These are phyloP conservation scores for Tipula helvola DNA, from an alignment of 2,888 invertebrate genomes.

Conservation along the genomic window DNA sequence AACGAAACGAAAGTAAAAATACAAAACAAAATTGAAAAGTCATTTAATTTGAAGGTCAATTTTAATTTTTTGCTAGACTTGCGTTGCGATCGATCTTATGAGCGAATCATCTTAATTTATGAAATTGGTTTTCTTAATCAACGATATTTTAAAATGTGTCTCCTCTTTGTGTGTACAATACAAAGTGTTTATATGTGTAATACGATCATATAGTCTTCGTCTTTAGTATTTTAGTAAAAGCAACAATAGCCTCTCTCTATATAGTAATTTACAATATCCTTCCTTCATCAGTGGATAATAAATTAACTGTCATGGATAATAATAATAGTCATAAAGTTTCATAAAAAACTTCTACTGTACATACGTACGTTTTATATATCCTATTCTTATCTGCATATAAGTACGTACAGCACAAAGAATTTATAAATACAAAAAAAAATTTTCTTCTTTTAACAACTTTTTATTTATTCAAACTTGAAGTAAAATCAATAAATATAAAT, in stretches of 20 bases:
- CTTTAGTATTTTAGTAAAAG: not conserved
- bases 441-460: not conserved
- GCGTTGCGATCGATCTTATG: not conserved
- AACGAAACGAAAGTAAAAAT: not conserved
- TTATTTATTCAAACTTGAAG: constrained; percentile 4
- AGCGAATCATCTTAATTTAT: not conserved
- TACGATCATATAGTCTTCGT: not conserved
- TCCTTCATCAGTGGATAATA: not conserved
- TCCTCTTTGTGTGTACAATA: not conserved
- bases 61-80: not conserved
- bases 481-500: not conserved
- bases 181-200: not conserved
- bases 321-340: not conserved
- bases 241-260: not conserved
- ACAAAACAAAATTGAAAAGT: not conserved
- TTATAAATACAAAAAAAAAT: not conserved
- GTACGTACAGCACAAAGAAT: not conserved
- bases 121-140: not conserved
- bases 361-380: not conserved
- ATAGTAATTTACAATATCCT: not conserved
- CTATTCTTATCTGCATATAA: not conserved
- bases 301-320: not conserved
- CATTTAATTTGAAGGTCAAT: not conserved
- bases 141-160: not conserved
- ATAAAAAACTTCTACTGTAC: not conserved